These are phyloP conservation scores for Columba janthina DNA, from an alignment of 2,113 vertebrate genomes.

Conservation along the genomic window DNA sequence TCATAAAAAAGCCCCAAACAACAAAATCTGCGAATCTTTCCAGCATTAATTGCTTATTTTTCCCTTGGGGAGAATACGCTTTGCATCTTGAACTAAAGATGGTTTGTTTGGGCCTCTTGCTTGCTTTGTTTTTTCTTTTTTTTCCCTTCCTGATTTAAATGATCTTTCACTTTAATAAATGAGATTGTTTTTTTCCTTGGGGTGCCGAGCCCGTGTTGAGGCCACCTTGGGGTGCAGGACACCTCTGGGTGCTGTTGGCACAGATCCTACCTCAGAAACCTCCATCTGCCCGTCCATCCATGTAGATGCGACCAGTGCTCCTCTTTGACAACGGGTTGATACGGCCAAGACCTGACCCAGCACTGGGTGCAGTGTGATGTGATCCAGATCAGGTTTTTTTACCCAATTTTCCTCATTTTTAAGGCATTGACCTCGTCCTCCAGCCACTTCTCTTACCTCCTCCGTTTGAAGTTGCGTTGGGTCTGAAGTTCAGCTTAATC, in stretches of 20 bases:
- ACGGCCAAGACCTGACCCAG: background rate
- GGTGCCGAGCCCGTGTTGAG: background rate
- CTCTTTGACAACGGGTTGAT: background rate
- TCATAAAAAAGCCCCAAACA: slow-evolving; percentile 35
- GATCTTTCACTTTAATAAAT: background rate
- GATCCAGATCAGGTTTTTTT: background rate
- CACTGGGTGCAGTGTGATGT: rapidly evolving
- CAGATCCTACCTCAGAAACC: background rate
- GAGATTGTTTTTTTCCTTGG: background rate
- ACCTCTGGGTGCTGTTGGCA: background rate
- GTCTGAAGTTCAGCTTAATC: slow-evolving; percentile 78
- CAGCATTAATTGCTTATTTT: slow-evolving; percentile 39
- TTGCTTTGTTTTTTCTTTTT: background rate
- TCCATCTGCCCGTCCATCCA: background rate
- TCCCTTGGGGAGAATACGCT: background rate
- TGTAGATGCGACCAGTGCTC: background rate
- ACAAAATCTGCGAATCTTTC: background rate
- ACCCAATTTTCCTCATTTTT: background rate
- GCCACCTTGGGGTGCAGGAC: background rate
- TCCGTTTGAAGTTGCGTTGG: slow-evolving; percentile 71
- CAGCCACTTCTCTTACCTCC: background rate
- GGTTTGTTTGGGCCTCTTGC: background rate
- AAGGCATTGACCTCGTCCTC: background rate
- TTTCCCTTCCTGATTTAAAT: background rate
- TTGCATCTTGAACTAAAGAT: background rate